Conservation (phyloP, 2,113 vertebrate species). For the Microcebus ravelobensis region DNA sequence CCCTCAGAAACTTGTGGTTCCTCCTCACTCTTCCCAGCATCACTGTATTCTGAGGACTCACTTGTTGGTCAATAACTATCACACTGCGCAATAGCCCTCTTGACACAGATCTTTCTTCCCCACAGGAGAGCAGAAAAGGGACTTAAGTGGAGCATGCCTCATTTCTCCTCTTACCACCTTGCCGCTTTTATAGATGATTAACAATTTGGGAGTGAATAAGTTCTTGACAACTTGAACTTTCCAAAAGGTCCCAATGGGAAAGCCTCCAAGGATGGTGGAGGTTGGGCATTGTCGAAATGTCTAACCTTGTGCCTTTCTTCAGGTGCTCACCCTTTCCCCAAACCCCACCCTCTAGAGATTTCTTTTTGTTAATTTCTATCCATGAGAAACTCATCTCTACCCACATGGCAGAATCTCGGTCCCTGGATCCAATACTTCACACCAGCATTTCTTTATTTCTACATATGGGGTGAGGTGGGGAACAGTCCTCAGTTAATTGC, state of each 20-base stretch:
- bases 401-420: background rate
- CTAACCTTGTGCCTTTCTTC: background rate
- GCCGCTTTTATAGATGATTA: background rate
- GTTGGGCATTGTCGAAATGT: fast-evolving
- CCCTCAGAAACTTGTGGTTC: no score
- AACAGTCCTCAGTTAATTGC: background rate
- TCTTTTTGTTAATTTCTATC: background rate
- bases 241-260: background rate
- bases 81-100: background rate
- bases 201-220: background rate
- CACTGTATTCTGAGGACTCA: background rate
- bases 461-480: background rate
- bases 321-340: background rate
- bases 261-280: background rate
- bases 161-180: background rate
- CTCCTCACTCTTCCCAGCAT: background rate
- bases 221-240: background rate
- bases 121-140: background rate
- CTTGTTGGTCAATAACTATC: background rate
- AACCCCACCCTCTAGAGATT: background rate
- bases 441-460: background rate
- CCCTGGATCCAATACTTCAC: background rate
- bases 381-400: background rate
- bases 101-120: background rate
- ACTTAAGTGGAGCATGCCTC: background rate